Evolutionary conservation across 2,888 invertebrate genomes (phyloP), one percentile per base, ranked within the genome.

Genomic region (Tineola bisselliella): DNA sequence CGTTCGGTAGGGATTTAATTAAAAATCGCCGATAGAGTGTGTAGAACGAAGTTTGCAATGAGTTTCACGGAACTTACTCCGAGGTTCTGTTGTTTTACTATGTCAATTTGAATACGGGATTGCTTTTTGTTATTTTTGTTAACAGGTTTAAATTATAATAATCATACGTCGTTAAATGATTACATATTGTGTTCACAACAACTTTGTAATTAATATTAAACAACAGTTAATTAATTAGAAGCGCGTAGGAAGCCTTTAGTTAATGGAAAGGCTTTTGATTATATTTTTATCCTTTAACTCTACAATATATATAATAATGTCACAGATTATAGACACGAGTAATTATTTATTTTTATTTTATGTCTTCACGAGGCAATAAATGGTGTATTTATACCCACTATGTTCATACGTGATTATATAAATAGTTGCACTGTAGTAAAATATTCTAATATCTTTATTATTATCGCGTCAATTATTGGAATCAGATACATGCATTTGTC

Each of bases 1-100:
- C 81, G 78, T 58, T 52, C 81, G 78, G 81, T 76, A 73, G 81
- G 81, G 84, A 84, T 83, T 86, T 87, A 87, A 87, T 87, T 87
- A 87, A 87, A 86, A 87, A 87, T 87, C 82, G 83, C 83, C 87
- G 81, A 87, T 87, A 82, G 83, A 84, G 84, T 84, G 82, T 87
- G 84, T 84, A 79, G 81, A 80, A 80, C 77, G 80, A 82, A 83
- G 84, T 82, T 84, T 60, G 66, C 70, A 84, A 81, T 81, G 84
- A 86, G 84, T 84, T 86, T 81, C 18, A 81, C 81, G 76, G 76
- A 84, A 84, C 84, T 87, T 83, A 75, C 75, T 79, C 77, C 74
- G 78, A 75, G 76, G 74, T 80, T 77, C 76, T 79, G 82, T 84
- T 84, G 84, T 86, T 84, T 79, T 80, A 84, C 84, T 81, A 77